Conservation (phyloP, 2,113 vertebrate genomes). For the Stictonetta naevosa region DNA sequence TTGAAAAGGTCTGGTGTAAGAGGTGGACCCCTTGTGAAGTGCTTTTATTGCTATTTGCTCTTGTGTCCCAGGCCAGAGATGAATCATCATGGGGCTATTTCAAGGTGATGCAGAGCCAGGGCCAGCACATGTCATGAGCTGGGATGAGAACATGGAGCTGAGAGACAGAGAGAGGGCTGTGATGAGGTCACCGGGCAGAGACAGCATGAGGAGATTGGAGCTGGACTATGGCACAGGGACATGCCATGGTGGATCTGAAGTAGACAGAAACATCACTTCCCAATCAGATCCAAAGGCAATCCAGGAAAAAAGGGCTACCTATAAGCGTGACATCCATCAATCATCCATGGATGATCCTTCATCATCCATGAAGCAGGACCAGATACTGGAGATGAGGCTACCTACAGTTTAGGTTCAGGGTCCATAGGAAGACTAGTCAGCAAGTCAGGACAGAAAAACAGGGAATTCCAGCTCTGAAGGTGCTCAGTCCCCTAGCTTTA, state of each 20-base stretch:
- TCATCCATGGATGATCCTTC: no score
- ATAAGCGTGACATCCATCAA: background rate
- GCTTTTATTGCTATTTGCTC: background rate
- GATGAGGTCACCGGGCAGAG: background rate
- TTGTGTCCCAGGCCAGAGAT: background rate
- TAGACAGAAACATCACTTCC: background rate
- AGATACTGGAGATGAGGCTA: background rate
- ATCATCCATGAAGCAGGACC: background rate
- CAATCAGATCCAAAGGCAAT: background rate
- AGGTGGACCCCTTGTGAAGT: background rate
- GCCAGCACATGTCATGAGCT: background rate
- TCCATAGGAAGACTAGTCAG: background rate
- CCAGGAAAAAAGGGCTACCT: background rate
- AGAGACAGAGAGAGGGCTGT: background rate
- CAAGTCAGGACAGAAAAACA: background rate
- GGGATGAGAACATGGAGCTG: background rate
- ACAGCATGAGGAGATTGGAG: background rate
- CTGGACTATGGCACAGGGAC: background rate
- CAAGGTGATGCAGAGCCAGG: background rate
- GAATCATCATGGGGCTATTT: background rate
- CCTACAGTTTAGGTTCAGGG: background rate
- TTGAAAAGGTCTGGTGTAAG: background rate
- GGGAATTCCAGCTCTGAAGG: background rate
- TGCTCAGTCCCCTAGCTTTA: background rate
- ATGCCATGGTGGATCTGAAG: background rate